phyloP scores from a whole-genome alignment of 2,888 invertebrate genomes.

The Patella caerulea region DNA sequence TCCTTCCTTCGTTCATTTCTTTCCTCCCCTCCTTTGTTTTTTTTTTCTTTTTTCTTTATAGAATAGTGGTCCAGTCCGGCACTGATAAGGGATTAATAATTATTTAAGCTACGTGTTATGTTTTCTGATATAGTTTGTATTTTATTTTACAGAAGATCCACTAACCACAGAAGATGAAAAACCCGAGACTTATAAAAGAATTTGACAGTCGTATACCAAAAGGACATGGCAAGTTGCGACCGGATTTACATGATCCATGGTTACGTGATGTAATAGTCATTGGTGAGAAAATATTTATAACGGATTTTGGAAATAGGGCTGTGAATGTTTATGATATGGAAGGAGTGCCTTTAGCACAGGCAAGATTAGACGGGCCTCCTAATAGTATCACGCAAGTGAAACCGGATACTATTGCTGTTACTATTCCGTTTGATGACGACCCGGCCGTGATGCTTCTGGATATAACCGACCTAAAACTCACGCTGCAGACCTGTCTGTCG shows the following conservation, averaged over 20 bases:
- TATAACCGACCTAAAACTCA: neutral
- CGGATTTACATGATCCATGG: neutral
- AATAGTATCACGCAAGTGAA: neutral
- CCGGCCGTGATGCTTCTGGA: neutral
- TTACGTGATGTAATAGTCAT: neutral
- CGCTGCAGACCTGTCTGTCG: neutral
- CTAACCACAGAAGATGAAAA: neutral
- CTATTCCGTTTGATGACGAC: constrained; percentile 1
- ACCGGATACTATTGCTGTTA: neutral
- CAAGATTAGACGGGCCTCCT: neutral
- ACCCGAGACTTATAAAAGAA: neutral
- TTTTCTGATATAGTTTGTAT: too few relatives aligned
- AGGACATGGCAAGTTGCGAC: neutral
- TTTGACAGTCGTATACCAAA: neutral
- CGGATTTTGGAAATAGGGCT: neutral
- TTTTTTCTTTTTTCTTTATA: too few relatives aligned
- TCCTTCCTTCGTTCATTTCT: too few relatives aligned
- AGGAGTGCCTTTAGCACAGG: neutral
- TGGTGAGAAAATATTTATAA: neutral
- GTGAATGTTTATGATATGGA: constrained; percentile 2
- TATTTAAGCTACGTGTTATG: too few relatives aligned
- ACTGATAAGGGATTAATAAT: too few relatives aligned
- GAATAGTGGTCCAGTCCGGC: too few relatives aligned
- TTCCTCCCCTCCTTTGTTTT: too few relatives aligned
- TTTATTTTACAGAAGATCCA: too few relatives aligned